Evolutionary conservation across 2,113 vertebrate genomes (phyloP), one percentile per base, ranked within the genome.

Genomic region (Cyanocitta stelleri): DNA sequence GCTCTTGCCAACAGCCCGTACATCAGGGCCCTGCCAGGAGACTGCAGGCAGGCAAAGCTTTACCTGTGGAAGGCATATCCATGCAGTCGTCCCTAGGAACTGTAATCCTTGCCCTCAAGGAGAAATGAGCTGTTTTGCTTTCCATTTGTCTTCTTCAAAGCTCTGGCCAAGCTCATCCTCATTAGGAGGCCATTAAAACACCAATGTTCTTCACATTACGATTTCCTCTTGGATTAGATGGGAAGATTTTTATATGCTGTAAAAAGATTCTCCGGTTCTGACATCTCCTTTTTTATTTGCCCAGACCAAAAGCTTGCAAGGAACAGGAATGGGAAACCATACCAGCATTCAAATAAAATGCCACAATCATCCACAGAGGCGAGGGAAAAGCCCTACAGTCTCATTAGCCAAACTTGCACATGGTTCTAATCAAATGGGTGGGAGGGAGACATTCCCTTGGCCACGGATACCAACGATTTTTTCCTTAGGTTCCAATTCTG

Each of bases 371-470:
- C 74, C 66, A 58, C 61, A 67, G 68, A 95, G 83, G 66, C 32
- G 1, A 93, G 69, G 84, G 90, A 80, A 93, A 96, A 95, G 86
- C 90, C 96, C 95, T 84, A 71, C 83, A 85, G 83, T 54, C 95
- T 94, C 88, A 86, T 96, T 95, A 95, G 83, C 96, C 95, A 95
- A 94, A 94, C 88, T 61, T 72, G 66, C 96, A 96, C 90, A 95
- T 96, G 95, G 90, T 97, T 96, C 80, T 85, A 95, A 96, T 94
- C 95, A 95, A 95, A 95, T 7, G 56, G 80, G 96, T 95, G 90
- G 93, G 90, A 96, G 95, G 92, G 90, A 96, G 85, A 89, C 92
- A 93, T 94, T 96, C 95, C 75, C 93, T 95, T 88, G 95, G 95
- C 96, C 85, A 89, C 30, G 27, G 94, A 96, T 95, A 95, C 94